phyloP scores from a whole-genome alignment of 2,888 invertebrate species.

The Mesorhabditis belari region DNA sequence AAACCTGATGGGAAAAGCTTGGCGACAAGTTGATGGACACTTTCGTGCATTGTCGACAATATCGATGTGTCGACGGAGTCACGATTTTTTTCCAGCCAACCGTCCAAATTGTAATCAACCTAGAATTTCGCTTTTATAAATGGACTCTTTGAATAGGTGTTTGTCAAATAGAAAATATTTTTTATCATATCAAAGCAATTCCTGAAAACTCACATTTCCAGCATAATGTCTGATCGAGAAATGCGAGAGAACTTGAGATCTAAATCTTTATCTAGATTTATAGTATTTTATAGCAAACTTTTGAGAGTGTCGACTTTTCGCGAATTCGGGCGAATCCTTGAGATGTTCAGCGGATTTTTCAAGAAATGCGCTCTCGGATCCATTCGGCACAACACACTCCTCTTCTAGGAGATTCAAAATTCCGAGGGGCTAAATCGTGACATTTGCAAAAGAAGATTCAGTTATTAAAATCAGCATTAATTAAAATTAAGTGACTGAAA shows the following conservation, averaged over 20 bases:
- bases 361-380: constrained; percentile 39
- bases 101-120: constrained; percentile 56
- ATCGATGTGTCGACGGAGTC: constrained; percentile 46
- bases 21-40: constrained; percentile 34
- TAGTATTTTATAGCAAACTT: constrained; percentile 22
- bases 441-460: not conserved
- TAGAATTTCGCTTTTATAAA: no score
- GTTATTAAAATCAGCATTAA: not conserved
- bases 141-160: no score
- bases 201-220: constrained; percentile 52
- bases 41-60: constrained; percentile 45
- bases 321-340: constrained; percentile 22
- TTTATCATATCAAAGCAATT: no score
- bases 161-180: no score
- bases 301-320: constrained; percentile 49
- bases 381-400: constrained; percentile 52
- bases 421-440: constrained; percentile 46
- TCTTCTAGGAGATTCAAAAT: constrained; percentile 49
- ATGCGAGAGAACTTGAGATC: constrained; percentile 16
- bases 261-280: not conserved
- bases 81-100: constrained; percentile 57
- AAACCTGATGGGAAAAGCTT: constrained; percentile 34
- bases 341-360: constrained; percentile 40
- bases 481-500: not conserved
- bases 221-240: constrained; percentile 54